Base-by-base conservation (phyloP, 2,113 vertebrate species). In the Dasyprocta punctata region DNA sequence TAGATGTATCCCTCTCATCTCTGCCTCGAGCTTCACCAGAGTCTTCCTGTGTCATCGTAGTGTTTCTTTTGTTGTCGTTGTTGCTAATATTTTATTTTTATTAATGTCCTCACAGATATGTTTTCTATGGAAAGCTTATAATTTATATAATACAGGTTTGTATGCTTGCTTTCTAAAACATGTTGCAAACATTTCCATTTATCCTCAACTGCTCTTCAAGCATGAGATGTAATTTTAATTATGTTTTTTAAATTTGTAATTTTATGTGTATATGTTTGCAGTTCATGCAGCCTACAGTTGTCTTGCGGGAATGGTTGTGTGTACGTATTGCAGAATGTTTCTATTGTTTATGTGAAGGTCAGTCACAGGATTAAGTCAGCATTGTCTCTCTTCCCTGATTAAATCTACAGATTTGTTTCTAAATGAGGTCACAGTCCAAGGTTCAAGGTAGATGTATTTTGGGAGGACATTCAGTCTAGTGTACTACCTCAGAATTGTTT, bases 361-460 rank as follows among this genome's bases (percentile, higher is more conserved):
- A 44, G 38, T 63, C 5, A n/a, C 61, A 44, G 63, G 33, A 24
- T 56, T 58, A 75, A 54, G 47, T 11, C 41, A 44, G 22, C 11
- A 28, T 24, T 10, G 41, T 26, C 71, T 26, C 71, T 44, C 54
- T 69, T 87, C 33, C 47, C 7, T 87, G 78, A 78, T 87, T 38
- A 69, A 4, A 60, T 67, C n/a, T n/a, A n/a, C n/a, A n/a, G n/a
- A n/a, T n/a, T n/a, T n/a, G n/a, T 20, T n/a, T n/a, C n/a, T n/a
- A n/a, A n/a, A n/a, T n/a, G n/a, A n/a, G n/a, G n/a, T n/a, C 67
- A 13, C 60, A 87, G 30, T 95, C 81, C 86, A 71, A 89, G 54
- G 38, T 87, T 95, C 58, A 69, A 69, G 22, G 71, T 26, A 28
- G 71, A 44, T 44, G n/a, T n/a, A 28, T 44, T 75, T 14, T 44